phyloP scores from a whole-genome alignment of 92 coral and sea anemone species.

The Siderastrea radians region DNA sequence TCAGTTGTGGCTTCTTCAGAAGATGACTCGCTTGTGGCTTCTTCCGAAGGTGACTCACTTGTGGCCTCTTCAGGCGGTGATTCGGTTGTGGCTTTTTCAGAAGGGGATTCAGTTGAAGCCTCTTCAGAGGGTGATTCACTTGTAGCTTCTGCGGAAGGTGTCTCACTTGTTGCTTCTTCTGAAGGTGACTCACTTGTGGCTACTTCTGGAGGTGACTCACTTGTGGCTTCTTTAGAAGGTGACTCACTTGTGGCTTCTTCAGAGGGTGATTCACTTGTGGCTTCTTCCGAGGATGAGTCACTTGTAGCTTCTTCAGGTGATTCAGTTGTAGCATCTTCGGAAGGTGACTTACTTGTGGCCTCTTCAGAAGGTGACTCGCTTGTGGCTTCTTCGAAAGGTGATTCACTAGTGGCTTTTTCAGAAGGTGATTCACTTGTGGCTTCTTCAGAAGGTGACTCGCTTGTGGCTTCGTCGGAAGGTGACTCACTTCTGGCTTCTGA shows the following conservation, averaged over 20 bases:
- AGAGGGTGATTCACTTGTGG: conserved; percentile 6
- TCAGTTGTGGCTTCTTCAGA: conserved; percentile 2
- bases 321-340: background rate
- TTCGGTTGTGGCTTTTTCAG: background rate
- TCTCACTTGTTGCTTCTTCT: background rate
- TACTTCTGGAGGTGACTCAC: background rate
- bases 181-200: background rate
- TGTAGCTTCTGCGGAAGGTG: background rate
- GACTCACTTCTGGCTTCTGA: background rate
- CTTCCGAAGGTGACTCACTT: conserved; percentile 3
- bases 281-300: background rate
- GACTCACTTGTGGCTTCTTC: background rate
- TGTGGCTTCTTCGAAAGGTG: background rate
- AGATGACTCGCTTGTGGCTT: background rate
- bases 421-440: background rate
- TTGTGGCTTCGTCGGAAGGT: background rate
- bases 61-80: background rate
- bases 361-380: conserved; percentile 1
- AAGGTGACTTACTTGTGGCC: background rate
- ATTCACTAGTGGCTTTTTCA: background rate
- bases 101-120: background rate
- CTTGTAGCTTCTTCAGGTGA: background rate
- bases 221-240: background rate
- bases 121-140: background rate
- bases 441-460: background rate